A percentile compares a stretch with the other conserved stretches of the same genome.
Conservation (phyloP, 2,113 vertebrate species). For the Semicossyphus pulcher region DNA sequence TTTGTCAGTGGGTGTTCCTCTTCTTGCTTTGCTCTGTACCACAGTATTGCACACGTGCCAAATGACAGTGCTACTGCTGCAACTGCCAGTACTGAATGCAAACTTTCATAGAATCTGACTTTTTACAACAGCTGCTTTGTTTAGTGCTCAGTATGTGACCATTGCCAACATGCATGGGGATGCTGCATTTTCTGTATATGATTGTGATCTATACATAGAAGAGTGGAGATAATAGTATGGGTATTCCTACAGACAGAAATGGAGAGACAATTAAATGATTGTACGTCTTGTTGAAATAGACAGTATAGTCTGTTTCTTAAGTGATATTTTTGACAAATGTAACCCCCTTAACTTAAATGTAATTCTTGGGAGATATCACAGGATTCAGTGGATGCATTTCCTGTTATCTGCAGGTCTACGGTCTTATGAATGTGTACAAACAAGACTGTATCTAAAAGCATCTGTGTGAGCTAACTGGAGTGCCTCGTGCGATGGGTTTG, state of each 20-base stretch:
- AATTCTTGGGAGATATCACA: conserved; percentile 28
- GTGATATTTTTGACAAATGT: conserved; percentile 20
- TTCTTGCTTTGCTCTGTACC: conserved; percentile 58
- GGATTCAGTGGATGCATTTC: conserved; percentile 27
- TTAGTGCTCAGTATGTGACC: conserved; percentile 33
- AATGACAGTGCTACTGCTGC: conserved; percentile 67
- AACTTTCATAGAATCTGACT: conserved; percentile 30
- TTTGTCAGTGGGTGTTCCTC: conserved; percentile 53
- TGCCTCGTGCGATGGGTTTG: conserved; percentile 69
- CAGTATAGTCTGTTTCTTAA: conserved; percentile 5
- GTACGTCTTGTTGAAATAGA: neutral
- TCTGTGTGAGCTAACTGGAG: conserved; percentile 69
- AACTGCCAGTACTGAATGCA: conserved; percentile 50
- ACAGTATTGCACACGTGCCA: conserved; percentile 65
- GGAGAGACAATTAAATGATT: conserved; percentile 12
- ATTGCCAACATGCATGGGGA: conserved; percentile 2
- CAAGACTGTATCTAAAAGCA: conserved; percentile 55
- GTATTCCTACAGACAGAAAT: conserved; percentile 1
- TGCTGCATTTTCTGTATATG: conserved; percentile 43
- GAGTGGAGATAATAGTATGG: neutral
- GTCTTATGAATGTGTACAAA: conserved; percentile 79
- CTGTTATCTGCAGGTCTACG: conserved; percentile 55
- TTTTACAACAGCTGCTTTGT: conserved; percentile 42
- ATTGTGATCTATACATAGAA: conserved; percentile 34
- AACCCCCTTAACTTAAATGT: conserved; percentile 17